Evolutionary conservation across 2,113 vertebrate genomes (phyloP), one percentile per base, ranked within the genome.

Genomic region (Caranx melampygus): DNA sequence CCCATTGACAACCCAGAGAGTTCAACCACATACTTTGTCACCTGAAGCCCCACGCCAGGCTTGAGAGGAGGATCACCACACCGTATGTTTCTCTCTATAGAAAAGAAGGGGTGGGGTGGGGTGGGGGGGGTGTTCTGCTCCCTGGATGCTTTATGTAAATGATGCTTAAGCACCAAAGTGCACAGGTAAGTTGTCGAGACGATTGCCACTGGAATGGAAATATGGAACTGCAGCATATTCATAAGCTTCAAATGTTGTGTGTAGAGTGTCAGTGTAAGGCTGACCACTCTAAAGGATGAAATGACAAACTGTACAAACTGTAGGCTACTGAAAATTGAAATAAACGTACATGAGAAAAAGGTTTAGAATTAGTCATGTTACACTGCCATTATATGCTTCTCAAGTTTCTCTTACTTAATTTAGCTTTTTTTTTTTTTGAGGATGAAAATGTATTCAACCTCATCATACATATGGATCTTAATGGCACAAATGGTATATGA

Each of bases 11-110:
- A 87, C 90, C 92, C 76, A 18, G 49, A 81, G 90, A 93, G 91
- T 94, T 92, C 92, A 94, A 88, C 89, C 91, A 87, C 89, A 88
- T 88, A 92, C 92, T 93, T 88, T 81, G 92, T 94, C 93, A 94
- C 89, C 92, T 90, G 88, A 74, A 90, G 86, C 82, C 89, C 80
- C 70, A 69, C 71, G 52, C 75, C 73, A 54, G 75, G 60, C 79
- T 72, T 54, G 78, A 88, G 85, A 85, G 81, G 66, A 81, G 79
- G 72, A 86, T 72, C 87, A 66, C 84, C 9, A 31, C 85, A 81
- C 80, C 15, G 63, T 66, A 69, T 57, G 62, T 37, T 67, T 69
- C 73, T 49, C 61, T 77, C 62, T 66, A 51, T 35, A 4, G 57
- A 45, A 40, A 51, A 7, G 11, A 58, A 14, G 45, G 20, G 59